Base-by-base conservation (phyloP, 2,797 vertebrate genomes). In the Crocodylus rhombifer region DNA sequence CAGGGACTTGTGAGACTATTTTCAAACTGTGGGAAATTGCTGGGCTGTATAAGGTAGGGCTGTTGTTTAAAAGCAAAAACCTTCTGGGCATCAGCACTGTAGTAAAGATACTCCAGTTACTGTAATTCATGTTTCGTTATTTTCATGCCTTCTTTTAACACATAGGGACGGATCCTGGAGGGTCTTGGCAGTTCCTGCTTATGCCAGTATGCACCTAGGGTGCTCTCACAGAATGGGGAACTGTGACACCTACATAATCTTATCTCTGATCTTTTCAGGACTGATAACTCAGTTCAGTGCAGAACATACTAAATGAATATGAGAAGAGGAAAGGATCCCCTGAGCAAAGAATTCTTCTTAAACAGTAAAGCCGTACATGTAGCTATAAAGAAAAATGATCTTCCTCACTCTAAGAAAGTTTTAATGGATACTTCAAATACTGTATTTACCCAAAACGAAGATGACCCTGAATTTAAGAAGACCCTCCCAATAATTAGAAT, bases 51-150 rank as follows among this genome's bases (percentile, higher is more conserved):
- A 28, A 60, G 77, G 56, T 9, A 8, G 56, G 0, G 1, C 14
- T 83, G 75, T 33, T 83, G 21, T 84, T 77, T 26, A 73, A 79
- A 86, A 79, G 78, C 28, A 89, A 69, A 63, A 74, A 62, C 7
- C 1, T 21, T 0, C 0, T 10, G 62, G 75, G 36, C 77, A 51
- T 25, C 3, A 2, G 42, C 2, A 3, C 4, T 1, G 0, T 67
- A 26, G 56, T 67, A 58, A 2, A 1, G 62, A 73, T 4, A 30
- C 77, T 86, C 16, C 2, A 1, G 0, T 63, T 61, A 51, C 10
- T 51, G 42, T n/a, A 64, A 69, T 12, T 33, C 30, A 7, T 69
- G 67, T 10, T 69, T 69, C 67, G 36, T 6, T 69, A 69, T 69
- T 69, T 36, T 18, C 67, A 30, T 14, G 36, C 67, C 67, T 69